These are phyloP conservation scores for Lasiurus cinereus DNA, from an alignment of 2,113 vertebrate species.

Conservation along the genomic window DNA sequence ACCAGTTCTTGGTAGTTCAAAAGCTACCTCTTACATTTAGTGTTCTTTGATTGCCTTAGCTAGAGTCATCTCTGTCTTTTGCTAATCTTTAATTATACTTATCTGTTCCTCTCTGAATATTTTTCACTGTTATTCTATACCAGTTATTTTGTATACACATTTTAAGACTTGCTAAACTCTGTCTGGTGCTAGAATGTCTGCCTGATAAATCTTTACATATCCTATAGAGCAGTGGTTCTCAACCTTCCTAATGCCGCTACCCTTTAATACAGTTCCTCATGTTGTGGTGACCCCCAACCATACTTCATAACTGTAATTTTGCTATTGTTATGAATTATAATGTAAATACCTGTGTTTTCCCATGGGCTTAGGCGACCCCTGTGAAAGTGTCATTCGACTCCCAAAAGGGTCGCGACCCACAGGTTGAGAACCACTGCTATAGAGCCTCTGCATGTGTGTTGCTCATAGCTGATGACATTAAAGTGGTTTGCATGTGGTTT, in stretches of 20 bases:
- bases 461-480: background rate
- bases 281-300: no score
- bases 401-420: no score
- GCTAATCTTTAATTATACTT: background rate
- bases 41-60: background rate
- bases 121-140: background rate
- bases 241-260: no score
- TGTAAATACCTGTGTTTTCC: no score
- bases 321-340: no score
- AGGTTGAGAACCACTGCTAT: no score
- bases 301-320: no score
- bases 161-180: background rate
- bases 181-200: background rate
- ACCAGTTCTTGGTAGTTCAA: background rate
- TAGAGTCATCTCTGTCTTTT: conserved; percentile 18
- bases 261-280: no score
- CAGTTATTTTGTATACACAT: background rate
- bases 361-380: no score
- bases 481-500: background rate
- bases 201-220: background rate
- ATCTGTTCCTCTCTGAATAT: background rate
- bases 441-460: background rate
- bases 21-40: background rate
- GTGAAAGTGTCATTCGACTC: no score
- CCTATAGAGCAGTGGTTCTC: no score